A percentile compares a stretch with the other conserved stretches of the same genome.
Evolutionary conservation across 2,797 vertebrate genomes (phyloP).

Genomic region (Sorex maritimensis): DNA sequence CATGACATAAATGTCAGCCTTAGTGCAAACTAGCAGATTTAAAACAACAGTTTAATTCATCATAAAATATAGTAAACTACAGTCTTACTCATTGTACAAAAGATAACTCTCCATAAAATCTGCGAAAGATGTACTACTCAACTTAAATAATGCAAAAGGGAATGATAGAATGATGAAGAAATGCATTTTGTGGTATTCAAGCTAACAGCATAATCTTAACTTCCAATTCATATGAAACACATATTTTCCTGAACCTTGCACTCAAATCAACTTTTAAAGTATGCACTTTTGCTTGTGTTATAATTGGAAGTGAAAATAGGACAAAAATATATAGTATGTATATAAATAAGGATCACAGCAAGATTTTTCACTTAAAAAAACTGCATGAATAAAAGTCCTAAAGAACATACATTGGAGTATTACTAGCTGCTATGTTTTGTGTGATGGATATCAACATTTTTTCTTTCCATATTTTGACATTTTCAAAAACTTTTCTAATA

Average conservation of each 20-base stretch:
- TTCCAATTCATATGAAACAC: constrained; percentile 72
- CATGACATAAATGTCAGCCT: constrained; percentile 59
- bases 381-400: constrained; percentile 72
- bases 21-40: constrained; percentile 65
- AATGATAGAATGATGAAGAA: constrained; percentile 35
- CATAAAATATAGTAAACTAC: constrained; percentile 68
- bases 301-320: constrained; percentile 86
- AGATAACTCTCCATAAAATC: constrained; percentile 53
- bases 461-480: constrained; percentile 69
- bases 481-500: constrained; percentile 52
- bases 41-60: constrained; percentile 61
- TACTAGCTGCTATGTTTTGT: constrained; percentile 67
- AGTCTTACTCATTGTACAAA: constrained; percentile 68
- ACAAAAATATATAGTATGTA: constrained; percentile 70
- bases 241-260: constrained; percentile 79
- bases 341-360: constrained; percentile 64
- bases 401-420: constrained; percentile 57
- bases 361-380: constrained; percentile 31
- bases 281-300: constrained; percentile 77
- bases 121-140: constrained; percentile 57
- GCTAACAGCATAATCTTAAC: constrained; percentile 24
- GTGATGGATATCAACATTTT: neutral
- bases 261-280: constrained; percentile 78
- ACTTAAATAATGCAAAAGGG: constrained; percentile 50
- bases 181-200: constrained; percentile 55